Conservation (phyloP, 2,113 vertebrate genomes). For the Columbina picui region DNA sequence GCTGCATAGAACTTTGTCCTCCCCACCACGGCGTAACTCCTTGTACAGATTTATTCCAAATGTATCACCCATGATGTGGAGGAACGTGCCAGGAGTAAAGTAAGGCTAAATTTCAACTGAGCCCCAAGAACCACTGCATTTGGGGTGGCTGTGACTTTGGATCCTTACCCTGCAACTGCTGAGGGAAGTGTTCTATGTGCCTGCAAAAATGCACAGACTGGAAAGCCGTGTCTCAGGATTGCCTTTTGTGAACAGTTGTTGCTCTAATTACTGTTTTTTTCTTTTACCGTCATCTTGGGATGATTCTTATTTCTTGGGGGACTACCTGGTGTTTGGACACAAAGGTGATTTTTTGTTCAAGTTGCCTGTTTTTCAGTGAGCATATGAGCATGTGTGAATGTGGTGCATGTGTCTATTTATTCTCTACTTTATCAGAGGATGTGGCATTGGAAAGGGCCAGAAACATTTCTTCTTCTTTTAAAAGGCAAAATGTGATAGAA, state of each 20-base stretch:
- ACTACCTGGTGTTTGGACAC: neutral
- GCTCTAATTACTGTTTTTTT: neutral
- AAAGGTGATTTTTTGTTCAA: neutral
- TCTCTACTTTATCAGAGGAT: neutral
- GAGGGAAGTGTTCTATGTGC: neutral
- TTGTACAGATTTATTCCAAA: neutral
- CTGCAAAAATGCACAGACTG: neutral
- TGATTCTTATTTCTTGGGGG: neutral
- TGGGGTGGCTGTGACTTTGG: neutral
- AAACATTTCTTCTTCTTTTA: neutral
- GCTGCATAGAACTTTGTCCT: neutral
- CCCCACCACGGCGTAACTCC: no score
- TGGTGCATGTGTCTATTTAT: neutral
- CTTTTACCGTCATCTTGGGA: neutral
- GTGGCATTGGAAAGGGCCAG: neutral
- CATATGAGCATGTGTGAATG: neutral
- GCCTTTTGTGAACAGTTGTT: neutral
- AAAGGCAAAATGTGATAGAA: neutral
- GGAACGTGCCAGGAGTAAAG: neutral
- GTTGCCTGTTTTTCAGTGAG: neutral
- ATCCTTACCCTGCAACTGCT: neutral
- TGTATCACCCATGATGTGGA: neutral
- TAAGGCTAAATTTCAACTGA: neutral
- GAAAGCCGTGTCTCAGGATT: neutral
- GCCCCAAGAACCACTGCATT: fast-evolving